Evolutionary conservation across 2,113 vertebrate genomes (phyloP).

Genomic region (Lethenteron reissneri): DNA sequence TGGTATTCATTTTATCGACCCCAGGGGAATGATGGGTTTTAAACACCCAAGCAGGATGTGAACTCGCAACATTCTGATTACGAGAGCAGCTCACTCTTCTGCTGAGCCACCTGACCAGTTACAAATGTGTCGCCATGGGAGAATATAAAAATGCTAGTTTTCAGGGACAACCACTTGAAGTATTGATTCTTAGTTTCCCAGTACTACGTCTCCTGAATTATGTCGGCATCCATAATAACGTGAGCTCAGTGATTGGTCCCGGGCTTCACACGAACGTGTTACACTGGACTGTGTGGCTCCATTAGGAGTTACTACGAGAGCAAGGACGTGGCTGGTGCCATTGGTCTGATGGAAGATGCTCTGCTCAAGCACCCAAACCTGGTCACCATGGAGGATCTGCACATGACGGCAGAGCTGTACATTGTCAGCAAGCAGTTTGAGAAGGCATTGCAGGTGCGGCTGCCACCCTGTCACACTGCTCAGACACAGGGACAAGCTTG

Average conservation of each 20-base stretch:
- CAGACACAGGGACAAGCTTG: too few relatives aligned
- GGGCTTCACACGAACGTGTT: neutral
- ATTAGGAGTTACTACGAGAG: slow-evolving; percentile 78
- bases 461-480: too few relatives aligned
- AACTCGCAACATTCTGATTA: too few relatives aligned
- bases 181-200: neutral
- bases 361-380: slow-evolving; percentile 51
- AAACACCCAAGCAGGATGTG: too few relatives aligned
- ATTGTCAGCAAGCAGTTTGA: slow-evolving; percentile 58
- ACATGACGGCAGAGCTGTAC: slow-evolving; percentile 70
- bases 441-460: slow-evolving; percentile 47
- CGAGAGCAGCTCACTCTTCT: too few relatives aligned
- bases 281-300: slow-evolving; percentile 4
- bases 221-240: neutral
- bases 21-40: too few relatives aligned
- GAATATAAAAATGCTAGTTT: too few relatives aligned
- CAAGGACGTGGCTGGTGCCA: slow-evolving; percentile 50
- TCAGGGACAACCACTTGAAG: neutral
- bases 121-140: too few relatives aligned
- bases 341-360: slow-evolving; percentile 65
- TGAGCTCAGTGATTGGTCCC: neutral
- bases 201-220: neutral
- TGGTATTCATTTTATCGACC: too few relatives aligned
- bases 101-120: too few relatives aligned
- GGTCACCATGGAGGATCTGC: slow-evolving; percentile 61